Evolutionary conservation across 2,113 vertebrate species (phyloP).

Genomic region (Saguinus midas): DNA sequence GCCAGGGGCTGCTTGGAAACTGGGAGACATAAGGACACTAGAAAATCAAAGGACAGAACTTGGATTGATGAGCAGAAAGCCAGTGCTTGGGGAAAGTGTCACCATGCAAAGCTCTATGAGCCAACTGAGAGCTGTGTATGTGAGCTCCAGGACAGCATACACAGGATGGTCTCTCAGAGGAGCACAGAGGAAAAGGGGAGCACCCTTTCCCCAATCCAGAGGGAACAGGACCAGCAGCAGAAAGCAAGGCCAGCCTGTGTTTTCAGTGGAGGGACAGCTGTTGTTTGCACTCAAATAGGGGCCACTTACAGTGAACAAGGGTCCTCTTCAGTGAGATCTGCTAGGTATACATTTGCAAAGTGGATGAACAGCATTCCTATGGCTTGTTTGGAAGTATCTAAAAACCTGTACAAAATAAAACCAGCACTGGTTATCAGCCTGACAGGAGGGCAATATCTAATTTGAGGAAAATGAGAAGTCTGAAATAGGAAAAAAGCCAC

Average conservation of each 20-base stretch:
- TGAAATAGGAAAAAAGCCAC: background rate
- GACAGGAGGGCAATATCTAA: background rate
- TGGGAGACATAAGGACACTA: background rate
- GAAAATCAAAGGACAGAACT: background rate
- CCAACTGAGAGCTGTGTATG: background rate
- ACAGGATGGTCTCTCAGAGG: background rate
- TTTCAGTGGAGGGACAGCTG: background rate
- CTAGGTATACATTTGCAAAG: slow-evolving; percentile 98
- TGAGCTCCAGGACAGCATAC: background rate
- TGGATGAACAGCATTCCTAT: slow-evolving; percentile 99
- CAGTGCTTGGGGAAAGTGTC: background rate
- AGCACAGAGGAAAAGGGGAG: background rate
- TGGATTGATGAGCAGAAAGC: background rate
- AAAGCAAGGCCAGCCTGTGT: background rate
- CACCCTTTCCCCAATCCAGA: background rate
- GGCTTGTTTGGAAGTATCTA: slow-evolving; percentile 99
- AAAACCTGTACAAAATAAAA: slow-evolving; percentile 88
- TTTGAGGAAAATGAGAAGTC: background rate
- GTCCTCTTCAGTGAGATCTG: slow-evolving; percentile 96
- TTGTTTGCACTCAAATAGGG: background rate
- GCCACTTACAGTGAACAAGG: slow-evolving; percentile 97
- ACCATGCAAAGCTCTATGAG: background rate
- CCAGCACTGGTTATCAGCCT: background rate
- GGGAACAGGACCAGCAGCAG: background rate
- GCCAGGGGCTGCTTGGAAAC: background rate